Evolutionary conservation across 2,113 vertebrate genomes (phyloP).

Genomic region (Probosciger aterrimus): DNA sequence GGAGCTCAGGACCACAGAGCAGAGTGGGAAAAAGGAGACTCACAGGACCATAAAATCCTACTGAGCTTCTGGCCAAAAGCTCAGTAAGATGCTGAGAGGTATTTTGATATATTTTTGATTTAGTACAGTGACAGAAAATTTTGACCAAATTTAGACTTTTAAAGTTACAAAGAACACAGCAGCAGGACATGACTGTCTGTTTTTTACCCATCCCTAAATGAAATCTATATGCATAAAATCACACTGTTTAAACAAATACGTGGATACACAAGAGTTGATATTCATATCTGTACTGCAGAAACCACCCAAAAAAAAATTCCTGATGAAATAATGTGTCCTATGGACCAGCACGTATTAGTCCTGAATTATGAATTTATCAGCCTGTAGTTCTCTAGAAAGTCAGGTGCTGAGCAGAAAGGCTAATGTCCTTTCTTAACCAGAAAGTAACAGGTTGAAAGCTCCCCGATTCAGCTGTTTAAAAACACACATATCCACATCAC

Average conservation of each 20-base stretch:
- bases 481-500: not conserved
- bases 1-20: not conserved
- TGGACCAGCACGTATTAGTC: not conserved
- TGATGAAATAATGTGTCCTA: not conserved
- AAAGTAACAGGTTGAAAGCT: not conserved
- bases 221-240: not conserved
- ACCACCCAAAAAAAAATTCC: not conserved
- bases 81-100: not conserved
- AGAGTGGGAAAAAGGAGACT: not conserved
- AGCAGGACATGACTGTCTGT: not conserved
- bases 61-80: not conserved
- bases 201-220: not conserved
- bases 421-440: not conserved
- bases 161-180: not conserved
- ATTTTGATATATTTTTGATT: not conserved
- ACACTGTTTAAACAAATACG: not conserved
- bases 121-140: not conserved
- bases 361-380: not conserved
- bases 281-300: not conserved
- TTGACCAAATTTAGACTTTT: not conserved
- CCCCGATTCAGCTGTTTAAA: not conserved
- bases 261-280: not conserved
- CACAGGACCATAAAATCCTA: not conserved
- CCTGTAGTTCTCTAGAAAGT: not conserved
- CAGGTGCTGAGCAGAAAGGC: not conserved